phyloP scores from a whole-genome alignment of 2,888 invertebrate species.

The Ennomos fuscantarius region DNA sequence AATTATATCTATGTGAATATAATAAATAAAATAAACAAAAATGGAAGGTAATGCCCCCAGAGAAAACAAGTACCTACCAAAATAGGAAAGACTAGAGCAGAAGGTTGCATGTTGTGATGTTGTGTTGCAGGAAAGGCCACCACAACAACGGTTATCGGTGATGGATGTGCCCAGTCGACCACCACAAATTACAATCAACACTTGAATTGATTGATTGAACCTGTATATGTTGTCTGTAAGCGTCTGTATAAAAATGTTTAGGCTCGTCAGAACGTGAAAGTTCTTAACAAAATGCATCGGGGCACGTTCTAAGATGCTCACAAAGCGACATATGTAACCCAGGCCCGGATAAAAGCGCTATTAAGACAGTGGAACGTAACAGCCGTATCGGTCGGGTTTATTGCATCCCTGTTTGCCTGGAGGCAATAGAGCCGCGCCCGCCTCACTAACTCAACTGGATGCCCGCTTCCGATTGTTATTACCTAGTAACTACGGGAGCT shows the following conservation, averaged over 20 bases:
- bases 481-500: slow-evolving; percentile 52
- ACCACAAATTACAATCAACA: too few relatives aligned
- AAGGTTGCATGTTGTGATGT: too few relatives aligned
- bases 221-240: too few relatives aligned
- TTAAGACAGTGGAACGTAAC: slow-evolving; percentile 61
- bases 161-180: too few relatives aligned
- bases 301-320: slow-evolving; percentile 42
- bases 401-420: slow-evolving; percentile 78
- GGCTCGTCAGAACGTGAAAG: slow-evolving; percentile 1
- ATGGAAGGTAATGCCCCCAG: too few relatives aligned
- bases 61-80: too few relatives aligned
- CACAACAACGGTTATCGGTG: too few relatives aligned
- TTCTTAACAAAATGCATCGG: slow-evolving; percentile 51
- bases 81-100: too few relatives aligned
- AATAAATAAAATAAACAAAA: too few relatives aligned
- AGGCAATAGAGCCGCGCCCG: slow-evolving; percentile 67
- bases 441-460: slow-evolving; percentile 63
- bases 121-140: too few relatives aligned
- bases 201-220: too few relatives aligned
- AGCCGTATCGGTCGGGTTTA: slow-evolving; percentile 72
- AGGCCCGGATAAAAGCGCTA: slow-evolving; percentile 62
- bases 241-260: neutral
- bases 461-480: slow-evolving; percentile 76
- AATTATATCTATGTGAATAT: too few relatives aligned
- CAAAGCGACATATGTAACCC: slow-evolving; percentile 68